Percentiles rank a stretch among this genome's conserved stretches.
phyloP scores from a whole-genome alignment of 1,140 invertebrate species.

The Watersipora subatra region DNA sequence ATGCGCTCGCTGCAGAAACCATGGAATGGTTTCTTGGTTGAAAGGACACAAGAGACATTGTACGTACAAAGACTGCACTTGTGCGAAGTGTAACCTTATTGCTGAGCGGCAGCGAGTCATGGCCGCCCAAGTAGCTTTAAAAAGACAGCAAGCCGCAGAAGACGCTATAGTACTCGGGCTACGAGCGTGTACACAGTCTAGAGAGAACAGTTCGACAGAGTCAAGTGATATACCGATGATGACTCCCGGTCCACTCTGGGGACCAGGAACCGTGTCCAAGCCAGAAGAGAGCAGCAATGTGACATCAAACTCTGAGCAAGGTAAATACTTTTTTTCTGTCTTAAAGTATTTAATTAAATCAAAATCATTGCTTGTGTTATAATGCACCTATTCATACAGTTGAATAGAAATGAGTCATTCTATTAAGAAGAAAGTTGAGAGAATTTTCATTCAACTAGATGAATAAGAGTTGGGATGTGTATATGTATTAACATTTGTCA shows the following conservation, averaged over 20 bases:
- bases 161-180: conserved; percentile 86
- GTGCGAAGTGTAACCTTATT: conserved; percentile 67
- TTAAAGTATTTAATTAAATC: too few relatives aligned
- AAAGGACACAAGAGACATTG: conserved; percentile 85
- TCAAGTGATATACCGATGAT: conserved; percentile 57
- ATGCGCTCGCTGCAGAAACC: conserved; percentile 58
- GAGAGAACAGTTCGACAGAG: conserved; percentile 49
- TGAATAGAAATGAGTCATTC: too few relatives aligned
- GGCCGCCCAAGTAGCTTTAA: conserved; percentile 72
- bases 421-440: too few relatives aligned
- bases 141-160: conserved; percentile 89
- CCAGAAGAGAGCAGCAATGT: conserved; percentile 15
- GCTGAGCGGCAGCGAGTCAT: conserved; percentile 43
- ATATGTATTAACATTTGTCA: too few relatives aligned
- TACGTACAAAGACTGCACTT: conserved; percentile 61
- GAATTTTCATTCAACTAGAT: too few relatives aligned
- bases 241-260: conserved; percentile 79
- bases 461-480: too few relatives aligned
- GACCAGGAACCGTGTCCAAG: conserved; percentile 29
- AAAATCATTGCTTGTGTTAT: too few relatives aligned
- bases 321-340: too few relatives aligned
- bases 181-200: conserved; percentile 57
- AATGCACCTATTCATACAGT: too few relatives aligned
- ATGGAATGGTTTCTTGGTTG: conserved; percentile 63
- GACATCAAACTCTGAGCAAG: neutral